Base-by-base conservation (phyloP, 2,888 invertebrate genomes). In the Aquatica leii region DNA sequence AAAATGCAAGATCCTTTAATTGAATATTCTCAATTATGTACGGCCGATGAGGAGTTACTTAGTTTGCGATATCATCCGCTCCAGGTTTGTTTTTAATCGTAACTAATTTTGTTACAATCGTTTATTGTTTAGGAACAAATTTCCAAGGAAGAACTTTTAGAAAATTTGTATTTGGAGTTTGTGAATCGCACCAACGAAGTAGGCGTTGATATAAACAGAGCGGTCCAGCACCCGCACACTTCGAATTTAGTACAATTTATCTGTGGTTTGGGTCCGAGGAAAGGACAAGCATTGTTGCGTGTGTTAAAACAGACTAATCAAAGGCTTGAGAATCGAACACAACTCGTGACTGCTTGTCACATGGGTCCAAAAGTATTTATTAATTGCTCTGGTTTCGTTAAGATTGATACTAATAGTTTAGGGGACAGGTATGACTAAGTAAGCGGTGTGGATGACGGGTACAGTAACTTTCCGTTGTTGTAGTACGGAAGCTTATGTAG, bases 351-450 rank as follows among this genome's bases (percentile, higher is more conserved):
- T 0, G 87, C 92, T 1, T 98, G 97, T 78, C 95, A 97, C 76
- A 94, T 99, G 93, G 98, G 98, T 0, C 98, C 98, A 0, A 97
- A 96, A 83, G 75, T 76, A 0, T 98, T 99, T 78, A 96, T 99
- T 71, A 99, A 99, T 80, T 98, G 98, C 83, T 97, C 98, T 6
- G 99, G 98, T 20, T 99, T 99, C 79, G 96, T 99, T 59, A 97
- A 95, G 84, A 98, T 99, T 68, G 98, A 99, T 76, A 98, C 98
- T 0, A 95, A 93, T 77, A 95, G 97, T 67, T 83, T 97, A 48
- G 97, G 96, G 1, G 97, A 98, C 75, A 91, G 84, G 77, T 77
- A 66, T 53, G 15, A 8, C 35, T 58, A 2, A 48, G 14, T 50
- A 4, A 6, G 24, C 4, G 24, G 24, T 24, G 24, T 6, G 24